Percentiles rank a stretch among this genome's conserved stretches.
Evolutionary conservation across 2,888 invertebrate genomes (phyloP).

Genomic region (Physocephala rufipes): DNA sequence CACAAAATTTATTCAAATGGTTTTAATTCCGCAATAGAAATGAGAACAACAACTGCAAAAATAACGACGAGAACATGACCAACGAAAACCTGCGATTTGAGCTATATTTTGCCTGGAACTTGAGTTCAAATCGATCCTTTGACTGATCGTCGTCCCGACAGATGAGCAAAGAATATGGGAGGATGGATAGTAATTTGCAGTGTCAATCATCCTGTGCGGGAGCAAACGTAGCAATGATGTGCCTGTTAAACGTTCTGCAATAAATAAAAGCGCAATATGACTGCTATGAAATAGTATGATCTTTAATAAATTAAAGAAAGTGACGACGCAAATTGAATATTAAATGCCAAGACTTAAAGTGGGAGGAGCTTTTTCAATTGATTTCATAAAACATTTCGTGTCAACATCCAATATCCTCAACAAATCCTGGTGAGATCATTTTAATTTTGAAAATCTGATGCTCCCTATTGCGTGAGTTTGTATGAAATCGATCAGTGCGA

Average conservation of each 20-base stretch:
- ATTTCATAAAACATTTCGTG: no score
- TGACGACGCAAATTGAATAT: no score
- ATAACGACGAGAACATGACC: not conserved
- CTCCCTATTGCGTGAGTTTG: no score
- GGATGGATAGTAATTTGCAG: constrained; percentile 23
- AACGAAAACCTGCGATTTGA: not conserved
- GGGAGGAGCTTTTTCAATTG: no score
- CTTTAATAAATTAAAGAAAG: constrained; percentile 21
- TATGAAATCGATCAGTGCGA: not conserved
- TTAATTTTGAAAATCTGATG: no score
- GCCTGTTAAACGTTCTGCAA: constrained; percentile 15
- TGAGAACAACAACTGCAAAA: constrained; percentile 4
- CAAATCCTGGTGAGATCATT: no score
- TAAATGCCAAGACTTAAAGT: no score
- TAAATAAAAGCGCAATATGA: constrained; percentile 19
- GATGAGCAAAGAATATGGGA: not conserved
- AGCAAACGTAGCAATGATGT: constrained; percentile 17
- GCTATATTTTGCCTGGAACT: not conserved
- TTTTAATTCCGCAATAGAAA: constrained; percentile 25
- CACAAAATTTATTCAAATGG: constrained; percentile 35
- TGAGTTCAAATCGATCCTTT: not conserved
- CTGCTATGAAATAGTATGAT: constrained; percentile 11
- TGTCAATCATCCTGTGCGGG: constrained; percentile 36
- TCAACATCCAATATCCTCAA: no score
- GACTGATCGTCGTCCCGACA: not conserved